Evolutionary conservation across 2,113 vertebrate species (phyloP).

Genomic region (Protobothrops mucrosquamatus): DNA sequence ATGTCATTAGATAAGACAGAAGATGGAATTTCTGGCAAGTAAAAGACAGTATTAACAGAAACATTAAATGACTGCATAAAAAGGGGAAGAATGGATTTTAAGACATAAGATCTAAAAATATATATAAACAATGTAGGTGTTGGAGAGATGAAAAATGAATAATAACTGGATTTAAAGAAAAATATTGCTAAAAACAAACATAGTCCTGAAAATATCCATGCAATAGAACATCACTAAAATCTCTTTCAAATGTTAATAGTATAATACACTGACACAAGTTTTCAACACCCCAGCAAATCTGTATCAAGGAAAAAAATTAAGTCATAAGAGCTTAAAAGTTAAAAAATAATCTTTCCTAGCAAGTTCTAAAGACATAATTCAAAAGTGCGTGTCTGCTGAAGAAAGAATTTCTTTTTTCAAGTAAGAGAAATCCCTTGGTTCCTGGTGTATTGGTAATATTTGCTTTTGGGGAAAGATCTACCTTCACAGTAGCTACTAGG

Average conservation of each 20-base stretch:
- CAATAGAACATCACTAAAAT: not conserved
- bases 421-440: not conserved
- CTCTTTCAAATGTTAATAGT: not conserved
- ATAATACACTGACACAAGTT: not conserved
- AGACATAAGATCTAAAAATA: not conserved
- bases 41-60: not conserved
- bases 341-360: not conserved
- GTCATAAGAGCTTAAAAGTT: not conserved
- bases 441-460: not conserved
- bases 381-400: not conserved
- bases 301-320: not conserved
- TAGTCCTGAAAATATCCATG: not conserved
- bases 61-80: not conserved
- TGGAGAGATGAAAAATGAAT: not conserved
- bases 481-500: not conserved
- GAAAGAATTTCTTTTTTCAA: not conserved
- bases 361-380: not conserved
- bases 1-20: not conserved
- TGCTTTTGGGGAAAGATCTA: not conserved
- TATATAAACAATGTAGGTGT: not conserved
- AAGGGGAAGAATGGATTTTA: not conserved
- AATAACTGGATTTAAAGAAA: not conserved
- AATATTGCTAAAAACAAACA: not conserved
- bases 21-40: not conserved
- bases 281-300: rapidly evolving